These are phyloP conservation scores for Phalacrocorax carbo DNA, from an alignment of 2,113 vertebrate species.

Conservation along the genomic window DNA sequence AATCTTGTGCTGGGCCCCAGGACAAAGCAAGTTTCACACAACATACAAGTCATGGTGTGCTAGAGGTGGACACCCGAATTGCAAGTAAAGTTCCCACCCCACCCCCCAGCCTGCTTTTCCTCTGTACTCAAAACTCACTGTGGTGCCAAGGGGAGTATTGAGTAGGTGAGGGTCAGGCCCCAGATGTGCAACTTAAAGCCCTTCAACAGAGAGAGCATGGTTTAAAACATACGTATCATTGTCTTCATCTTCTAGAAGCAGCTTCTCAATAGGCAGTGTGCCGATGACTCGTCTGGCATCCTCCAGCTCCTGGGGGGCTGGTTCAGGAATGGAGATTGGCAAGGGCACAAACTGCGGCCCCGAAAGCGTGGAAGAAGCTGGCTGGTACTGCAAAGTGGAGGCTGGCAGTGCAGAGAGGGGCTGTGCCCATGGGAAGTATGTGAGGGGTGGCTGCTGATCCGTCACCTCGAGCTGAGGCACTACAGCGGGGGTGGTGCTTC, in stretches of 20 bases:
- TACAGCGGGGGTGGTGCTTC: slow-evolving; percentile 64
- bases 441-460: slow-evolving; percentile 81
- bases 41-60: fast-evolving
- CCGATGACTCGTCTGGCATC: slow-evolving; percentile 72
- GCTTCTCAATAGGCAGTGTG: slow-evolving; percentile 85
- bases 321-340: slow-evolving; percentile 81
- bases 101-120: neutral
- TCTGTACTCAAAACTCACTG: neutral
- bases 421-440: slow-evolving; percentile 91
- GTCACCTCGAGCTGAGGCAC: slow-evolving; percentile 82
- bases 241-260: slow-evolving; percentile 82
- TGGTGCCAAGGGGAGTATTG: neutral
- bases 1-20: neutral
- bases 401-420: slow-evolving; percentile 82
- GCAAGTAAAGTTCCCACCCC: neutral
- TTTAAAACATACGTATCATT: slow-evolving; percentile 80
- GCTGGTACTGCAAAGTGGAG: slow-evolving; percentile 79
- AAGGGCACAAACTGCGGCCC: slow-evolving; percentile 82
- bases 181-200: slow-evolving; percentile 61
- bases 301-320: slow-evolving; percentile 79
- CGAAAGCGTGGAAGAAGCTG: slow-evolving; percentile 73
- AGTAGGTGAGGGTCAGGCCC: neutral
- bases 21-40: neutral
- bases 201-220: slow-evolving; percentile 79
- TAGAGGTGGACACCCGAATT: neutral